Evolutionary conservation across 2,888 invertebrate genomes (phyloP).

Genomic region (Drosophila testacea): DNA sequence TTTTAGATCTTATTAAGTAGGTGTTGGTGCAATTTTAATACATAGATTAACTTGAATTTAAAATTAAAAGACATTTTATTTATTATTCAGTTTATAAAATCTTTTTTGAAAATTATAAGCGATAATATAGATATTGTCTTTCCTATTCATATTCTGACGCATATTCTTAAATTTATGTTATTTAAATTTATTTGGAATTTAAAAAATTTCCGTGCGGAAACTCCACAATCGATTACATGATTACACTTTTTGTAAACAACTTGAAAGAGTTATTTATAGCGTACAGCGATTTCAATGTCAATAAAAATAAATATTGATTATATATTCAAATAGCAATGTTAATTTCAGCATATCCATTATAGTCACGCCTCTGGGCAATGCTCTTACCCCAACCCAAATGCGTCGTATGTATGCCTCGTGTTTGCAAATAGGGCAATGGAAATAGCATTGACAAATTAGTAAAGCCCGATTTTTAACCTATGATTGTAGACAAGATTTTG

Average conservation of each 20-base stretch:
- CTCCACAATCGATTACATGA: conserved; percentile 5
- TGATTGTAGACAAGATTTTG: background rate
- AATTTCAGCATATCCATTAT: conserved; percentile 61
- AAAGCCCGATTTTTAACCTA: background rate
- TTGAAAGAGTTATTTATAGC: conserved; percentile 14
- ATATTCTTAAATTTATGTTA: no score
- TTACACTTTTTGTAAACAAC: conserved; percentile 27
- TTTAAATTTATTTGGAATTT: background rate
- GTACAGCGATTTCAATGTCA: conserved; percentile 24
- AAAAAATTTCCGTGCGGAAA: conserved; percentile 11
- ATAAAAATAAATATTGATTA: conserved; percentile 41
- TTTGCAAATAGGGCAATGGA: conserved; percentile 23
- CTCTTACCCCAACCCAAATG: conserved; percentile 32
- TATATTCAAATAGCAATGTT: conserved; percentile 56
- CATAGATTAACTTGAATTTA: background rate
- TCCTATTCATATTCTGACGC: no score
- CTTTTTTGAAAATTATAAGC: no score
- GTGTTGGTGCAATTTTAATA: conserved; percentile 2
- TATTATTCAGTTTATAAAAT: background rate
- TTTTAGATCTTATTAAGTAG: background rate
- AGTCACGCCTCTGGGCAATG: conserved; percentile 57
- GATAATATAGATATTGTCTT: no score
- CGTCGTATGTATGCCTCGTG: conserved; percentile 22
- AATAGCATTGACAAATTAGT: conserved; percentile 9
- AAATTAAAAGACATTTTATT: background rate